Evolutionary conservation across 1,140 invertebrate species (phyloP).

Genomic region (Planococcus citri): DNA sequence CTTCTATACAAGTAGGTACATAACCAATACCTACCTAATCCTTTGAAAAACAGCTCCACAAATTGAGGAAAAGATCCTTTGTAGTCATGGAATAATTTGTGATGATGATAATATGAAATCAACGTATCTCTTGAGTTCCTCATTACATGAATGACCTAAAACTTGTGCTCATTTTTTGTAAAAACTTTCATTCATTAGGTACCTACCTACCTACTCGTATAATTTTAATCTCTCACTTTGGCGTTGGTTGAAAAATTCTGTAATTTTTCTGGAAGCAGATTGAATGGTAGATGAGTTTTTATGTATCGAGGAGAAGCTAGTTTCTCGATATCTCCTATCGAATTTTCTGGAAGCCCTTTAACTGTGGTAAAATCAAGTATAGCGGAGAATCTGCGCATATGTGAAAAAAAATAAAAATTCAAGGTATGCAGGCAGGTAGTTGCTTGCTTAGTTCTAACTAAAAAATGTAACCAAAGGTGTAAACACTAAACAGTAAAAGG

Average conservation of each 20-base stretch:
- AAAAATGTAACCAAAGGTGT: too few relatives aligned
- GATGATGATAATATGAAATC: background rate
- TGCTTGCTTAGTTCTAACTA: too few relatives aligned
- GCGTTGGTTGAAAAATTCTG: constrained; percentile 36
- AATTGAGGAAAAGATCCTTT: background rate
- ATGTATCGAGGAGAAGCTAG: constrained; percentile 44
- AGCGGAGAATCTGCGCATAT: too few relatives aligned
- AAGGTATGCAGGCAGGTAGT: too few relatives aligned
- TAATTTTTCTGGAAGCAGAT: constrained; percentile 47
- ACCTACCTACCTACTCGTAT: too few relatives aligned
- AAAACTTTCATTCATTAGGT: too few relatives aligned
- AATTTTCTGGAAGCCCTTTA: constrained; percentile 59
- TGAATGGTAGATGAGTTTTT: constrained; percentile 56
- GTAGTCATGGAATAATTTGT: background rate
- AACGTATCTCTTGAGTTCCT: background rate
- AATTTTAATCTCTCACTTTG: constrained; percentile 46
- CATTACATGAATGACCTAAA: background rate
- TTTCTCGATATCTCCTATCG: constrained; percentile 34
- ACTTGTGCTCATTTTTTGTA: too few relatives aligned
- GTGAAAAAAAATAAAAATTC: too few relatives aligned
- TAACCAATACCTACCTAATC: background rate
- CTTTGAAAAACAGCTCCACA: background rate
- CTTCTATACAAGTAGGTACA: too few relatives aligned
- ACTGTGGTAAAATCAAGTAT: too few relatives aligned
- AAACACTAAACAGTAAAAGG: too few relatives aligned